phyloP scores from a whole-genome alignment of 2,888 invertebrate genomes.

The Oxystoma pomonae region DNA sequence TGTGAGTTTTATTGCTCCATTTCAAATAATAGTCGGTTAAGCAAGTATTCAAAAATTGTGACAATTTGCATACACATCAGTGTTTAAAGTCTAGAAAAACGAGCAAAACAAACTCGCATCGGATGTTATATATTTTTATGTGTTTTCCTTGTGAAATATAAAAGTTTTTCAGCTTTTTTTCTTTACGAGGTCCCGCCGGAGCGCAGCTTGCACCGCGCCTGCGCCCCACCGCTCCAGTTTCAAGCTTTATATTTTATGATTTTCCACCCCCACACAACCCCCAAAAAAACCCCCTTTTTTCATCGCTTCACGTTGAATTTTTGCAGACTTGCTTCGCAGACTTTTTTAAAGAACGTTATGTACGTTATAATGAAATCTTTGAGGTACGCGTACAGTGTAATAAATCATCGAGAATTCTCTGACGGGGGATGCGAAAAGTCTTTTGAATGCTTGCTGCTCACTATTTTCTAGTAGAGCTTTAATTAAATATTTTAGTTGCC shows the following conservation, averaged over 20 bases:
- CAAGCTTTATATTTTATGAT: neutral
- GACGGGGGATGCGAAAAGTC: neutral
- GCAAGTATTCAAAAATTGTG: too few relatives aligned
- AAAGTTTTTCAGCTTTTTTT: slow-evolving; percentile 41
- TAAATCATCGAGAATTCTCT: neutral
- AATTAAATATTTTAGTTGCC: too few relatives aligned
- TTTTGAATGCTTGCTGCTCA: too few relatives aligned
- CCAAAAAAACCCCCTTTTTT: neutral
- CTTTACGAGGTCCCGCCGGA: slow-evolving; percentile 16
- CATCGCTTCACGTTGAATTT: neutral
- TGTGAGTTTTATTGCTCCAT: too few relatives aligned
- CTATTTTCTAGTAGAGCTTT: too few relatives aligned
- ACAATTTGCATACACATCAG: too few relatives aligned
- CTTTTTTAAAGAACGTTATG: neutral
- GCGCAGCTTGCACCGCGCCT: slow-evolving; percentile 1
- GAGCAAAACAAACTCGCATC: slow-evolving; percentile 44
- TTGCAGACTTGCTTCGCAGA: neutral
- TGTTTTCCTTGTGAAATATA: slow-evolving; percentile 44
- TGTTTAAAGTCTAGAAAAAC: slow-evolving; percentile 32
- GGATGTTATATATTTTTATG: slow-evolving; percentile 48
- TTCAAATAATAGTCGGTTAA: too few relatives aligned
- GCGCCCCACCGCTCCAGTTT: neutral
- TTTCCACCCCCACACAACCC: neutral
- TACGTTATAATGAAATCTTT: neutral
- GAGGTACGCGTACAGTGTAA: too few relatives aligned